Conservation (phyloP, 2,888 invertebrate genomes). For the Acanthosoma haemorrhoidale region DNA sequence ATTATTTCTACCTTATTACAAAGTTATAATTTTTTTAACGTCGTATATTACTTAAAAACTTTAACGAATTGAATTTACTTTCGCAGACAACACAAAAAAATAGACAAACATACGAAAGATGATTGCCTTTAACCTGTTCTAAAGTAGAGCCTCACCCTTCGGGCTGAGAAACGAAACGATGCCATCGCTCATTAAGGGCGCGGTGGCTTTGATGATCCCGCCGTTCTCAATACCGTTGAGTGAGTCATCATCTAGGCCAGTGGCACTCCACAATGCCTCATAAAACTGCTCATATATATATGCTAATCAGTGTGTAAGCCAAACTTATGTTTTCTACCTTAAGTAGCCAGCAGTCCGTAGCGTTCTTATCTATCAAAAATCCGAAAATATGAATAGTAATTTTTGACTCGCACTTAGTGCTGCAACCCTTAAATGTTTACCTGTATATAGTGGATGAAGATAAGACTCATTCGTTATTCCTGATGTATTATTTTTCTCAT, state of each 20-base stretch:
- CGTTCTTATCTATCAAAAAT: constrained; percentile 7
- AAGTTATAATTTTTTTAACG: too few species aligned
- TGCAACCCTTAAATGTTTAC: too few species aligned
- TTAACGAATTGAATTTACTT: too few species aligned
- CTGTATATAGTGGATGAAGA: background rate
- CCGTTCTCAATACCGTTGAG: background rate
- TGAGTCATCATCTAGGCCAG: background rate
- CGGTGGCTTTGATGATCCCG: background rate
- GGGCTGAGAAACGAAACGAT: too few species aligned
- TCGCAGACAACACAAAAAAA: too few species aligned
- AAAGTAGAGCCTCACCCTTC: too few species aligned
- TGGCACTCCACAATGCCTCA: background rate
- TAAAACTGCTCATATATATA: background rate
- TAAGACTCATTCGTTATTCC: background rate
- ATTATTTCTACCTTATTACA: too few species aligned
- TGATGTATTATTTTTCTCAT: background rate
- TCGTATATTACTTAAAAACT: too few species aligned
- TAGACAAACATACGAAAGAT: too few species aligned
- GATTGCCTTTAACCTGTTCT: too few species aligned
- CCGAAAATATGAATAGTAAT: constrained; percentile 11
- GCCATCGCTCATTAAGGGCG: background rate
- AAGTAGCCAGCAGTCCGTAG: constrained; percentile 5
- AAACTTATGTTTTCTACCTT: background rate
- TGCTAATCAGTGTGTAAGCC: background rate
- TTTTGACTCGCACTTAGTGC: background rate